Base-by-base conservation (phyloP, 2,797 vertebrate genomes). In the Potorous gilbertii region DNA sequence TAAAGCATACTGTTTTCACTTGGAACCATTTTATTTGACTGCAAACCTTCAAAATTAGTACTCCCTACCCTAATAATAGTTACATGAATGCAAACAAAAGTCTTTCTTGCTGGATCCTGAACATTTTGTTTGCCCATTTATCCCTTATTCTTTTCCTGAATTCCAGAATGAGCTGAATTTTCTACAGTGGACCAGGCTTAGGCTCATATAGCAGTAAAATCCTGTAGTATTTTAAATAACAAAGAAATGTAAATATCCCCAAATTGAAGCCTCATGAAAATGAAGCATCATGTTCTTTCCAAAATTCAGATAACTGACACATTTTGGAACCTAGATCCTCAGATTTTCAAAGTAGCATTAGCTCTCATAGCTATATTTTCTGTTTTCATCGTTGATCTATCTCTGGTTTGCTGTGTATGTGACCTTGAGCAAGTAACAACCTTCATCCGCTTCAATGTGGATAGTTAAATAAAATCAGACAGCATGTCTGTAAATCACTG, bases 1-100 rank as follows among this genome's bases (percentile, higher is more conserved):
- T 6, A 29, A 96, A 96, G 12, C 24, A 95, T 59, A 97, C 13
- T 40, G n/a, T 90, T 94, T 96, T 95, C 95, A 54, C 40, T 95
- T 81, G 10, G n/a, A 81, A 54, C 5, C 31, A 62, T 97, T 96
- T 95, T 92, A 34, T 94, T 95, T 95, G 57, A 93, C 93, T 55
- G 31, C 27, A 96, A 94, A 92, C 91, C 92, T 5, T 93, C 12
- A 1, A 4, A 95, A 66, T 50, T 57, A 59, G 28, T 91, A 1
- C 46, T 90, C 92, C 89, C 94, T 52, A 2, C 9, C 21, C 96
- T 94, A 96, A 94, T 90, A 93, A 91, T 90, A 94, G 21, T 95
- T 93, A 91, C 52, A 52, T 0, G 59, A 54, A 92, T 94, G 90
- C 46, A 94, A 52, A 56, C 29, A 90, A 55, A 91, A 56, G 90